Conservation (phyloP, 1,140 invertebrate genomes). For the Vanessa atalanta region DNA sequence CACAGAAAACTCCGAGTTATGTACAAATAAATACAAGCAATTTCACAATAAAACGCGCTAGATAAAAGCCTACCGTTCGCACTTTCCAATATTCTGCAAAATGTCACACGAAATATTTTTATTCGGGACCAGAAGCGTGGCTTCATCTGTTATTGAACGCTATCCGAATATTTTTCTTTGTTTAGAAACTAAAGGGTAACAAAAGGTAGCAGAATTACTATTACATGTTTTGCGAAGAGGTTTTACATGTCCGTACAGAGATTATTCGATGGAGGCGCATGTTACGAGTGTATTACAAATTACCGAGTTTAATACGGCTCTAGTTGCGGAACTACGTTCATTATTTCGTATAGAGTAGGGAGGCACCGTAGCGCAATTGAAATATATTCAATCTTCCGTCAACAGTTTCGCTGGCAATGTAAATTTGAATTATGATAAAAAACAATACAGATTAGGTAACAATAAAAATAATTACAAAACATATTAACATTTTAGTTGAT, state of each 20-base stretch:
- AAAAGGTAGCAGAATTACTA: not conserved
- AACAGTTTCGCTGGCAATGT: no score
- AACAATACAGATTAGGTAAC: no score
- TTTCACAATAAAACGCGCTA: not conserved
- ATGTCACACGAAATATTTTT: slow-evolving; percentile 6
- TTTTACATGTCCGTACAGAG: not conserved
- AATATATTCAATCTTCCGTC: no score
- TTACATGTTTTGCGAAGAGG: not conserved
- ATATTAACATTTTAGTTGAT: no score
- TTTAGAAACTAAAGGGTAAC: not conserved
- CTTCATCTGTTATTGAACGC: slow-evolving; percentile 11
- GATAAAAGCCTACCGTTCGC: slow-evolving; percentile 7
- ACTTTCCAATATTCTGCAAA: not conserved
- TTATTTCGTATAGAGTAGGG: no score
- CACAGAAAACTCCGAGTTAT: not conserved
- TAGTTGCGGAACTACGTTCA: no score
- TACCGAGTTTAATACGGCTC: no score
- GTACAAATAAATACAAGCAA: slow-evolving; percentile 3
- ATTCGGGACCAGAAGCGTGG: not conserved
- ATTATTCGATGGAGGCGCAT: no score
- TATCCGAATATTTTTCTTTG: slow-evolving; percentile 4
- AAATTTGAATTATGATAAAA: no score
- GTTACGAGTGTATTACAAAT: no score
- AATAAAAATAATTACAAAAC: no score
- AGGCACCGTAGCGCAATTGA: no score